These are phyloP conservation scores for Oriolus oriolus DNA, from an alignment of 2,113 vertebrate species.

Conservation along the genomic window DNA sequence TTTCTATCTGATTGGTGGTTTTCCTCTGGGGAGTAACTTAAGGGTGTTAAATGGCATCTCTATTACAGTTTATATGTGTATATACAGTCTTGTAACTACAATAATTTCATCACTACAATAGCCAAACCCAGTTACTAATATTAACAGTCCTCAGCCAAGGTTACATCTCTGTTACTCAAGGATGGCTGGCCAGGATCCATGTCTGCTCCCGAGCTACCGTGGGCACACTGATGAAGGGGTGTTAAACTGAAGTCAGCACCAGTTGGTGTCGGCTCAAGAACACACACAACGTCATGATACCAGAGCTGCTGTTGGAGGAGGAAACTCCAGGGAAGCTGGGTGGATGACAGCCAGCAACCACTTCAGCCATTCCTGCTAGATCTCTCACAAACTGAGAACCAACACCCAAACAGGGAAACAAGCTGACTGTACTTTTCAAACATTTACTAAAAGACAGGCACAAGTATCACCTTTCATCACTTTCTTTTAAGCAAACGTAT, in stretches of 20 bases:
- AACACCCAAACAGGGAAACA: background rate
- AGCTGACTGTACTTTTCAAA: background rate
- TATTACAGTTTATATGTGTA: background rate
- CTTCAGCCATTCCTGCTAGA: background rate
- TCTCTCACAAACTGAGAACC: background rate
- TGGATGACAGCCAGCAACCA: background rate
- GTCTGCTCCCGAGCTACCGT: background rate
- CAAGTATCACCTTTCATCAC: background rate
- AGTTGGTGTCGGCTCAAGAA: background rate
- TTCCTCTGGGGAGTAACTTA: background rate
- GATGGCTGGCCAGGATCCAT: background rate
- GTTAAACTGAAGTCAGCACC: background rate
- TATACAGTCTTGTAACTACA: background rate
- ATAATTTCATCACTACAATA: background rate
- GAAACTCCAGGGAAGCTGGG: background rate
- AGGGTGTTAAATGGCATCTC: constrained; percentile 24
- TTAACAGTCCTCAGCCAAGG: background rate
- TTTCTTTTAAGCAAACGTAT: background rate
- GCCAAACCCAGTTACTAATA: background rate
- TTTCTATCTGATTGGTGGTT: constrained; percentile 50
- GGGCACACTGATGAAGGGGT: background rate
- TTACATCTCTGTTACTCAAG: background rate
- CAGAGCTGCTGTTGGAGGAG: background rate
- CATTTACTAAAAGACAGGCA: background rate
- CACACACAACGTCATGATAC: background rate